Percentiles rank a stretch among this genome's conserved stretches.
Evolutionary conservation across 30 jellyfish, hydroid and myxozoan species (phyloP).

Genomic region (Cassiopea xamachana): DNA sequence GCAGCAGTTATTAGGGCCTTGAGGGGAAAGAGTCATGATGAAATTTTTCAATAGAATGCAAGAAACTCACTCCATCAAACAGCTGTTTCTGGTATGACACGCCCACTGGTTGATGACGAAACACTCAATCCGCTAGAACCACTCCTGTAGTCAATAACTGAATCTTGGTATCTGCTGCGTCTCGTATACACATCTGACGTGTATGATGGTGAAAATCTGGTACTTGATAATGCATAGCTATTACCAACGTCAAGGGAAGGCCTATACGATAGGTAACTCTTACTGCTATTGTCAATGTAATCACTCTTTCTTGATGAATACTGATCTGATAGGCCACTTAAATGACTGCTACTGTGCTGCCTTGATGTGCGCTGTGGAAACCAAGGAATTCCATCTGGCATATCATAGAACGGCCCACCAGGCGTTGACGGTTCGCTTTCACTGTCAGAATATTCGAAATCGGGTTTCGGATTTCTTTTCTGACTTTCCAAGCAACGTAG

Average conservation of each 20-base stretch:
- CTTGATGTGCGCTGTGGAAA: slow-evolving; percentile 22
- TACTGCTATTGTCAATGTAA: slow-evolving; percentile 15
- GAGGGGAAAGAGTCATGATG: too few relatives aligned
- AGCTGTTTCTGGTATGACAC: slow-evolving; percentile 57
- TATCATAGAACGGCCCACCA: slow-evolving; percentile 50
- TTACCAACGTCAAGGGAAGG: slow-evolving; percentile 23
- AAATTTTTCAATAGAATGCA: not conserved
- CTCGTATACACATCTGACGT: slow-evolving; percentile 18
- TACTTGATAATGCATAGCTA: slow-evolving; percentile 17
- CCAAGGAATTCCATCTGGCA: slow-evolving; percentile 66
- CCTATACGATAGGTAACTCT: slow-evolving; percentile 32
- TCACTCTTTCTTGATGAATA: slow-evolving; percentile 15
- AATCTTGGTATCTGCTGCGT: slow-evolving; percentile 20
- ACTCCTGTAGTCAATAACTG: slow-evolving; percentile 7
- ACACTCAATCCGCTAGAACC: slow-evolving; percentile 3
- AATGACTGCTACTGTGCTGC: slow-evolving; percentile 2
- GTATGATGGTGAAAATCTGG: slow-evolving; percentile 30
- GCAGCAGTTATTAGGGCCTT: too few relatives aligned
- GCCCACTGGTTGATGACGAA: slow-evolving; percentile 27
- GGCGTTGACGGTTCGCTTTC: slow-evolving; percentile 73
- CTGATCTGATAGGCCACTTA: slow-evolving; percentile 22
- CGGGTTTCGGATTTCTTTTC: slow-evolving; percentile 54
- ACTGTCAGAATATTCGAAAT: slow-evolving; percentile 70
- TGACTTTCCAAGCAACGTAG: slow-evolving; percentile 28
- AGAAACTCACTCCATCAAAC: slow-evolving; percentile 8